phyloP scores from a whole-genome alignment of 1,140 invertebrate species.

The Agrypnia vestita region DNA sequence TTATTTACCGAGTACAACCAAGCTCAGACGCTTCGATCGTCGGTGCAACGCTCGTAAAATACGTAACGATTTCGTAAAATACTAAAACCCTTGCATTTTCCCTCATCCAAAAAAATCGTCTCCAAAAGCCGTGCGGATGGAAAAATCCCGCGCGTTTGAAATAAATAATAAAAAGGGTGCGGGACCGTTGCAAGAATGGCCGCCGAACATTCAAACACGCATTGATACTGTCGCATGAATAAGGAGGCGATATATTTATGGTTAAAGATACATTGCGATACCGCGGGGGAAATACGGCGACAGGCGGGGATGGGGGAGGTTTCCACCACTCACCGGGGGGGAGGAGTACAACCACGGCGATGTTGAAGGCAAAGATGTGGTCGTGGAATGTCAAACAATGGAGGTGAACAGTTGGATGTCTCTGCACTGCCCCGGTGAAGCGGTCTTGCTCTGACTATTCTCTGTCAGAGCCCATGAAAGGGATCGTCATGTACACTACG shows the following conservation, averaged over 20 bases:
- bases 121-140: neutral
- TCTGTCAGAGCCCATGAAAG: too few species aligned
- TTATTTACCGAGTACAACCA: too few species aligned
- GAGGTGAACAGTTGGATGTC: too few species aligned
- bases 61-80: slow-evolving; percentile 3
- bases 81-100: slow-evolving; percentile 16
- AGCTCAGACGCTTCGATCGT: too few species aligned
- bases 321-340: neutral
- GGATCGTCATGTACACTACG: too few species aligned
- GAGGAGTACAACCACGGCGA: neutral
- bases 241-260: slow-evolving; percentile 44
- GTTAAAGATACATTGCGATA: slow-evolving; percentile 11
- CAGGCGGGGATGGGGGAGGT: neutral
- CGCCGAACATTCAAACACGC: slow-evolving; percentile 23
- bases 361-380: too few species aligned
- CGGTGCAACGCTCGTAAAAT: too few species aligned
- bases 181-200: slow-evolving; percentile 27
- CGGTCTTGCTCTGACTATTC: too few species aligned
- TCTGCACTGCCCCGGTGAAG: too few species aligned
- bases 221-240: slow-evolving; percentile 36
- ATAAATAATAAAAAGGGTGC: slow-evolving; percentile 31
- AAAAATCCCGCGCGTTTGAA: slow-evolving; percentile 22
- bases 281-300: slow-evolving; percentile 13
- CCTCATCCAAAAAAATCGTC: neutral
- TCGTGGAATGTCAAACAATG: too few species aligned